Base-by-base conservation (phyloP, 37 sponge, comb jelly and placozoan genomes). In the Halisarca cf. caerulea region DNA sequence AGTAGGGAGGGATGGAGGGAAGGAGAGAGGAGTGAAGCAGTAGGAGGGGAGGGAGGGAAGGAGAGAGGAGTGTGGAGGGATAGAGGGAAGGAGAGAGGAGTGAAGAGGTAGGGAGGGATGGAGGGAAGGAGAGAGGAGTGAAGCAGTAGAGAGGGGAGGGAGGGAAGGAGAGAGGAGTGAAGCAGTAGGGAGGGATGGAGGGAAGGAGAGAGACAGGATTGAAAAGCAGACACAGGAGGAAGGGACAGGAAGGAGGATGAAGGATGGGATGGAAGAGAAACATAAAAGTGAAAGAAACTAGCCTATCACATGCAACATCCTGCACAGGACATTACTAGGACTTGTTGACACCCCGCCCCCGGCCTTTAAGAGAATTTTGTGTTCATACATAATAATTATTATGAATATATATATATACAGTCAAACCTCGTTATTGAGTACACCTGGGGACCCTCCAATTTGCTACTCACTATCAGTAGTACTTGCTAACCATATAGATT, bases 91-190 rank as follows among this genome's bases (percentile, higher is more conserved):
- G 68, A 28, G 78, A 41, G 78, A 2, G 79, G 25, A n/a, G n/a
- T n/a, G n/a, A n/a, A n/a, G n/a, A n/a, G n/a, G n/a, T n/a, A n/a
- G 61, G 42, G 75, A 33, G 66, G 85, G 45, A 69, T 27, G 81
- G 81, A 3, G 71, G 30, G 15, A 28, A n/a, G 38, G 18, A 53
- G 15, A 24, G 34, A 39, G 35, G 41, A 28, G 14, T 43, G 0
- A 64, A 0, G 69, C 35, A 24, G 64, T 20, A 23, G 23, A 23
- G 15, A 7, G 23, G 64, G 15, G 64, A 27, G 11, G 57, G 57
- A 20, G 17, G 57, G 64, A 62, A 15, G 23, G 64, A 62, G 64
- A 27, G 64, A 62, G 64, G 15, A 23, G 6, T 5, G 23, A 15
- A 27, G 64, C 6, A 23, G 23, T 8, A 62, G 64, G 15, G 30